Conservation (phyloP, 2,888 invertebrate genomes). For the Tachina fera region DNA sequence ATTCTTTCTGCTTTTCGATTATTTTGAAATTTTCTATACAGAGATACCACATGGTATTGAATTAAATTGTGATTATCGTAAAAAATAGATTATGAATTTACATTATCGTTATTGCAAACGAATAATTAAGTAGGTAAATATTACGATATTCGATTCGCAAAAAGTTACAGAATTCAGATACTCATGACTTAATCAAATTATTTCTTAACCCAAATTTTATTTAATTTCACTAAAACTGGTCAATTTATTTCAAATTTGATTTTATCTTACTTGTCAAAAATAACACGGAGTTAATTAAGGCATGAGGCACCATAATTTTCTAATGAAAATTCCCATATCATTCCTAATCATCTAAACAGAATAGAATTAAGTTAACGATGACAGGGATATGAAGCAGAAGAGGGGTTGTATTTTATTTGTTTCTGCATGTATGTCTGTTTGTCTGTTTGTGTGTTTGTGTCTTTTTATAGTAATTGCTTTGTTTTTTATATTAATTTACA, state of each 20-base stretch:
- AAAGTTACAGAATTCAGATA: too few species aligned
- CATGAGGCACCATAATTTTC: neutral
- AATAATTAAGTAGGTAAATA: too few species aligned
- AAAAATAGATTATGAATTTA: too few species aligned
- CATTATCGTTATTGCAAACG: too few species aligned
- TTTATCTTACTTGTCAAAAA: neutral
- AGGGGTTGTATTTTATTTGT: constrained; percentile 1
- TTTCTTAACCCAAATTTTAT: neutral
- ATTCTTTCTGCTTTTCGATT: too few species aligned
- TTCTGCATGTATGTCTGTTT: constrained; percentile 11
- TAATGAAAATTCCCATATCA: constrained; percentile 44
- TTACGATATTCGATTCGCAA: too few species aligned
- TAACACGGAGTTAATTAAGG: neutral
- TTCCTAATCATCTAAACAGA: constrained; percentile 22
- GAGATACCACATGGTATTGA: too few species aligned
- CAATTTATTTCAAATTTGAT: neutral
- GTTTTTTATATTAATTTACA: constrained; percentile 69
- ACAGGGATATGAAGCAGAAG: neutral
- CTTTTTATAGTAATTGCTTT: constrained; percentile 62
- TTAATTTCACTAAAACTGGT: neutral
- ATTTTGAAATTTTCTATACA: too few species aligned
- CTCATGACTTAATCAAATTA: neutral
- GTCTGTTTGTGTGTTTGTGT: constrained; percentile 17
- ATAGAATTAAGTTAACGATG: neutral
- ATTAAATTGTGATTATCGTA: too few species aligned